Conservation (phyloP, 1,140 invertebrate species). For the Drosophila rhopaloa region DNA sequence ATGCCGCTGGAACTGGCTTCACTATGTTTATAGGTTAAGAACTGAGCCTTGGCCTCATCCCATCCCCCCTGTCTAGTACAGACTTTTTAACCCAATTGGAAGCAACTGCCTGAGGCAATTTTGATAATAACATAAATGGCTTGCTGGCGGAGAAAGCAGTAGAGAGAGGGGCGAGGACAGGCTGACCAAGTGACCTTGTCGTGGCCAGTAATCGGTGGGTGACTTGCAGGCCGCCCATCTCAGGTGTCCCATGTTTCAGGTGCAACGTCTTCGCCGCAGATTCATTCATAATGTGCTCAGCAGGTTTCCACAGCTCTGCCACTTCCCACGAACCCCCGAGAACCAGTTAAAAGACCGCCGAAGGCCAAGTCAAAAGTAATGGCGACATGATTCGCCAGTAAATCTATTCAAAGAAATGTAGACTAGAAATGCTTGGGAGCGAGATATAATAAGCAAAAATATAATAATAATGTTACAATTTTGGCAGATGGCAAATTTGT, state of each 20-base stretch:
- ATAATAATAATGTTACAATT: not conserved
- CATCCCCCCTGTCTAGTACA: not conserved
- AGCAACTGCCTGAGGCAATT: constrained; percentile 56
- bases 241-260: constrained; percentile 11
- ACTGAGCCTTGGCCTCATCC: constrained; percentile 72
- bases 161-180: constrained; percentile 2
- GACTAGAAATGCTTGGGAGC: not conserved
- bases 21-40: constrained; percentile 82
- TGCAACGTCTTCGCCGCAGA: constrained; percentile 17
- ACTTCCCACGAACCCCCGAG: constrained; percentile 62
- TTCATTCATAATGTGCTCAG: constrained; percentile 38
- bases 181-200: constrained; percentile 66
- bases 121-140: constrained; percentile 71
- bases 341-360: constrained; percentile 43
- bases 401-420: constrained; percentile 22
- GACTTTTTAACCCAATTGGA: constrained; percentile 18
- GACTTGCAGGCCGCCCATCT: constrained; percentile 18
- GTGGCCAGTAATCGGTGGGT: constrained; percentile 42
- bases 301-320: constrained; percentile 49
- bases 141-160: not conserved
- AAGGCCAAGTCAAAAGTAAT: constrained; percentile 42
- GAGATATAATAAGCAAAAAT: not conserved
- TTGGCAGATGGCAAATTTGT: not conserved
- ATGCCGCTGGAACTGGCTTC: constrained; percentile 41
- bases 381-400: constrained; percentile 55